Percentiles rank a stretch among this genome's conserved stretches.
These are phyloP conservation scores for Augochlorella aurata DNA, from an alignment of 2,888 invertebrate genomes.

Conservation along the genomic window DNA sequence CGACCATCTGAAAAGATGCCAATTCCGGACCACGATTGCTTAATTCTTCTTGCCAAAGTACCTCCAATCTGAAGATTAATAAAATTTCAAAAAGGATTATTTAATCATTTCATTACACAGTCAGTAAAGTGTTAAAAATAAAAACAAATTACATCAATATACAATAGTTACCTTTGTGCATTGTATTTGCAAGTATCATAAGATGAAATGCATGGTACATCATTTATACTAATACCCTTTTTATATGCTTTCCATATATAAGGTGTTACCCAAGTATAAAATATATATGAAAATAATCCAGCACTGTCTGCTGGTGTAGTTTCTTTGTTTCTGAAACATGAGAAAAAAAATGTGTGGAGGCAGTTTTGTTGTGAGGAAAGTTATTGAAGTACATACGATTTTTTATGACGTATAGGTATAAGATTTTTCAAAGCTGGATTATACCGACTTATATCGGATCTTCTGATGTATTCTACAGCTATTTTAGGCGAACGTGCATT, in stretches of 20 bases:
- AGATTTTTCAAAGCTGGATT: constrained; percentile 73
- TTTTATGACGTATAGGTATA: constrained; percentile 72
- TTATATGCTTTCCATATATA: constrained; percentile 83
- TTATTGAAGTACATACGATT: constrained; percentile 61
- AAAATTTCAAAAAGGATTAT: background rate
- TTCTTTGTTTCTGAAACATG: constrained; percentile 67
- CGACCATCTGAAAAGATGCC: constrained; percentile 82
- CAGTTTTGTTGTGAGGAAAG: background rate
- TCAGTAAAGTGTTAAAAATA: background rate
- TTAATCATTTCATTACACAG: background rate
- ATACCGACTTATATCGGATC: constrained; percentile 69
- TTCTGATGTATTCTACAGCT: constrained; percentile 63
- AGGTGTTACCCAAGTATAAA: constrained; percentile 83
- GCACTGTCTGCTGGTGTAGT: constrained; percentile 81
- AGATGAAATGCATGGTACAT: constrained; percentile 81
- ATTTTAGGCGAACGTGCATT: constrained; percentile 47
- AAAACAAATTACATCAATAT: background rate
- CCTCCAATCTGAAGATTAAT: constrained; percentile 80
- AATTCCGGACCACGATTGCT: constrained; percentile 80
- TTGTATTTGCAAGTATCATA: constrained; percentile 83
- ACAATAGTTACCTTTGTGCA: constrained; percentile 81
- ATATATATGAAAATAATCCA: constrained; percentile 83
- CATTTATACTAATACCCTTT: constrained; percentile 80
- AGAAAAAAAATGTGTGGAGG: constrained; percentile 9
- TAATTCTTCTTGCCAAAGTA: constrained; percentile 83